These are phyloP conservation scores for Triplophysa rosa DNA, from an alignment of 2,113 vertebrate species.

Conservation along the genomic window DNA sequence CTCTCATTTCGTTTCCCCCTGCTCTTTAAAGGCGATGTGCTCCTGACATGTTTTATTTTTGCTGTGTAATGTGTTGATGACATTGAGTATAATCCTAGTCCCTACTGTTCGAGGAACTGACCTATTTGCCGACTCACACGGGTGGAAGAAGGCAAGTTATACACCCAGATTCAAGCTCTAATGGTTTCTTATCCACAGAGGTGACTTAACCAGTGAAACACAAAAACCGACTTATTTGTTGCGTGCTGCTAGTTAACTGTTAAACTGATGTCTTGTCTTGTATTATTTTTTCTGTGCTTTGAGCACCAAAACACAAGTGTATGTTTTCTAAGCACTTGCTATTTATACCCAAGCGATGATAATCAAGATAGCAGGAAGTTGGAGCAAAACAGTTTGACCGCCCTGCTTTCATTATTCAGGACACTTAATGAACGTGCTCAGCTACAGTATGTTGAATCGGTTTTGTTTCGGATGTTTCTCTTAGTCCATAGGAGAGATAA, in stretches of 20 bases:
- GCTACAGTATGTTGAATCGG: no score
- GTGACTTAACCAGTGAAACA: background rate
- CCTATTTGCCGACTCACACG: constrained; percentile 12
- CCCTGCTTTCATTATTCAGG: background rate
- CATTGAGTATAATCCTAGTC: background rate
- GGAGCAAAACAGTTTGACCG: background rate
- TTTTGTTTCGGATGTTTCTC: background rate
- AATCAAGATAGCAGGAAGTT: constrained; percentile 17
- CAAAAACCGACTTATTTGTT: background rate
- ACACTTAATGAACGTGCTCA: background rate
- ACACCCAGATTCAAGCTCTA: constrained; percentile 23
- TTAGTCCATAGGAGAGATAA: background rate
- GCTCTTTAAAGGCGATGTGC: background rate
- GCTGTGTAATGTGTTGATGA: background rate
- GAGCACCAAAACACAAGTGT: background rate
- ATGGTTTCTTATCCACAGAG: constrained; percentile 24
- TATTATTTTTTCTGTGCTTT: background rate
- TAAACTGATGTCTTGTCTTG: background rate
- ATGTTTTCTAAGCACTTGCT: background rate
- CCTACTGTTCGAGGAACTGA: constrained; percentile 11
- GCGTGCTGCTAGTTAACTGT: background rate
- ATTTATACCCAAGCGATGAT: background rate
- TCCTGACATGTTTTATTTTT: background rate
- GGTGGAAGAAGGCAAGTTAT: background rate
- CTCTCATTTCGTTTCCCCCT: background rate